Percentiles rank a stretch among this genome's conserved stretches.
These are phyloP conservation scores for Caenorhabditis drosophilae DNA, from an alignment of 2,888 invertebrate species.

Conservation along the genomic window DNA sequence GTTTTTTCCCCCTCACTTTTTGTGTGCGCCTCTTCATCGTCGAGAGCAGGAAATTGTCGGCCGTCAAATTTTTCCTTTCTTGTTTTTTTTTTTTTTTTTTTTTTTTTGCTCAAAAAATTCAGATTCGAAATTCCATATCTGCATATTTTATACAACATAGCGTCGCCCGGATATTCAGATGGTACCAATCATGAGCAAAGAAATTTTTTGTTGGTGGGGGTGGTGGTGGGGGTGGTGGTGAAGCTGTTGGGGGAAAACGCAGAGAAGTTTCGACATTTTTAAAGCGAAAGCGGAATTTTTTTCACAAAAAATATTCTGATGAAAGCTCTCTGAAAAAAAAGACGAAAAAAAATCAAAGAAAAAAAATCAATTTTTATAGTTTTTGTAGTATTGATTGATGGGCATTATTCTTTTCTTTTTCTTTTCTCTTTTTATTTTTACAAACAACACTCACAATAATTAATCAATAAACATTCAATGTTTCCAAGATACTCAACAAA, in stretches of 20 bases:
- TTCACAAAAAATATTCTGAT: background rate
- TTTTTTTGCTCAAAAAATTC: background rate
- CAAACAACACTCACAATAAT: background rate
- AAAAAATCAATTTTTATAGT: slow-evolving; percentile 1
- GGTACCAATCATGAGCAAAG: background rate
- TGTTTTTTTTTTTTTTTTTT: background rate
- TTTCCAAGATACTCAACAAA: background rate
- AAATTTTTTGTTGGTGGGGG: background rate
- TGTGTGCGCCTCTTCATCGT: background rate
- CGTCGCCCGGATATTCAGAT: background rate
- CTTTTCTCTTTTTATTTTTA: background rate
- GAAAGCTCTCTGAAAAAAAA: background rate
- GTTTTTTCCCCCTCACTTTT: too few species aligned
- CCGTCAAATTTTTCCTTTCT: background rate
- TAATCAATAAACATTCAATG: background rate
- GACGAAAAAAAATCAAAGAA: slow-evolving; percentile 5
- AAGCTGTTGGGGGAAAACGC: too few species aligned
- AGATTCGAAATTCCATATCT: background rate
- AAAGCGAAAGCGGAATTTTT: background rate
- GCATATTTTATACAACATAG: background rate
- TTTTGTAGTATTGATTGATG: background rate
- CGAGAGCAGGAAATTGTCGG: background rate
- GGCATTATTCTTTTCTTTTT: background rate
- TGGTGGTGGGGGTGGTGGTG: too few species aligned
- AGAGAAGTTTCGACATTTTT: too few species aligned